Evolutionary conservation across 2,888 invertebrate species (phyloP), one percentile per base, ranked within the genome.

Genomic region (Arctia plantaginis): DNA sequence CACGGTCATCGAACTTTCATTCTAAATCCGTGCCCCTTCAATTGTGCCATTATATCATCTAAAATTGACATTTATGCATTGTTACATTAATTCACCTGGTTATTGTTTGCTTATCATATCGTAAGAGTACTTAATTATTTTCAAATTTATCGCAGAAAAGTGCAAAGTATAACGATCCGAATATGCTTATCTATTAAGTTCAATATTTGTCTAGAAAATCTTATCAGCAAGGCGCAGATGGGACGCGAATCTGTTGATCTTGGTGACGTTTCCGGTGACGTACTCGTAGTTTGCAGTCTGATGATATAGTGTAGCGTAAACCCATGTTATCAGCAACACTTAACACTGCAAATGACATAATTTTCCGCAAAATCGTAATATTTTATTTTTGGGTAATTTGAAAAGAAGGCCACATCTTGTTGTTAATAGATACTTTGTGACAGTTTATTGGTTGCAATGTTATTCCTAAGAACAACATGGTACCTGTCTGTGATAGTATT

Each of bases 131-230:
- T 88, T 88, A 88, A 90, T 91, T 88, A 89, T 88, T 85, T 84
- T 88, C 73, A 90, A 90, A 90, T 88, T 90, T 92, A 93, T 92
- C 92, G 82, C 90, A 84, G 82, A 87, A 92, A 92, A 93, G 92
- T 91, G 93, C 90, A 94, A 93, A 93, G 93, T 94, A 90, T 94
- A 93, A 94, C 93, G 94, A 94, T 94, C 93, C 86, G 92, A 89
- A 88, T 89, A 87, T 87, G 83, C 86, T 93, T 94, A 93, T 93
- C 93, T 88, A 71, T 66, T 82, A 86, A 84, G 84, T 82, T 90
- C 88, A 93, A 93, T 93, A 93, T 94, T 94, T 90, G 91, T 84
- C 73, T 78, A 83, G 82, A 80, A 83, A 89, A 91, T 91, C 93
- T 94, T 93, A 93, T 94, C 92, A 82, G 81, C 82, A 81, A 86